phyloP scores from a whole-genome alignment of 2,888 invertebrate genomes.

The Pristionchus entomophagus region DNA sequence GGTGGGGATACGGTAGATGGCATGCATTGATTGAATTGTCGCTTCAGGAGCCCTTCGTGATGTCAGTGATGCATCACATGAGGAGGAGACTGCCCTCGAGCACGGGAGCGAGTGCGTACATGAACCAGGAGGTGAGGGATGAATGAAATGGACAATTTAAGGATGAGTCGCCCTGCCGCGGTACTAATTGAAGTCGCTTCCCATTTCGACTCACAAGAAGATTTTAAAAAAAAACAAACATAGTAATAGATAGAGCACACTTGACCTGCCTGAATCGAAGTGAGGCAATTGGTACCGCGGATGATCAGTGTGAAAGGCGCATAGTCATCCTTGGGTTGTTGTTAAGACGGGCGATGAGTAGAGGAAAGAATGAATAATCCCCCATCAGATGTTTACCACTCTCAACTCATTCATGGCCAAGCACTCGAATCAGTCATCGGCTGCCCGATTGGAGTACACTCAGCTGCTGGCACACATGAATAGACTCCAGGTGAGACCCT shows the following conservation, averaged over 20 bases:
- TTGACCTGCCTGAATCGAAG: too few relatives aligned
- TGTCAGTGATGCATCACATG: constrained; percentile 59
- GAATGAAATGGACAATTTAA: constrained; percentile 16
- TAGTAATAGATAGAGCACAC: too few relatives aligned
- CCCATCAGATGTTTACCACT: constrained; percentile 32
- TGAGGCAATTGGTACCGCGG: too few relatives aligned
- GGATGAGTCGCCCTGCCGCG: too few relatives aligned
- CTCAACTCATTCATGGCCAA: constrained; percentile 13
- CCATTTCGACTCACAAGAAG: too few relatives aligned
- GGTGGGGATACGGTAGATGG: not conserved
- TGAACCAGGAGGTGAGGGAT: constrained; percentile 26
- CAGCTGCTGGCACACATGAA: constrained; percentile 31
- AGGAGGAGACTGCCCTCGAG: constrained; percentile 52
- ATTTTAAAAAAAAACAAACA: too few relatives aligned
- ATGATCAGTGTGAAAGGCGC: not conserved
- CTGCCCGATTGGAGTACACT: constrained; percentile 41
- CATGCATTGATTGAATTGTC: not conserved
- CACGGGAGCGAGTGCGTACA: not conserved
- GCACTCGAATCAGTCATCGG: not conserved
- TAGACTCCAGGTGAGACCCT: constrained; percentile 36
- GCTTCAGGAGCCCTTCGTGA: constrained; percentile 59
- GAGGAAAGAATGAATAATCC: not conserved
- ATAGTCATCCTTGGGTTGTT: not conserved
- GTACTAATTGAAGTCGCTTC: too few relatives aligned
- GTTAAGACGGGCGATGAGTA: too few relatives aligned